Evolutionary conservation across 2,797 vertebrate genomes (phyloP), one percentile per base, ranked within the genome.

Genomic region (Molossus molossus): DNA sequence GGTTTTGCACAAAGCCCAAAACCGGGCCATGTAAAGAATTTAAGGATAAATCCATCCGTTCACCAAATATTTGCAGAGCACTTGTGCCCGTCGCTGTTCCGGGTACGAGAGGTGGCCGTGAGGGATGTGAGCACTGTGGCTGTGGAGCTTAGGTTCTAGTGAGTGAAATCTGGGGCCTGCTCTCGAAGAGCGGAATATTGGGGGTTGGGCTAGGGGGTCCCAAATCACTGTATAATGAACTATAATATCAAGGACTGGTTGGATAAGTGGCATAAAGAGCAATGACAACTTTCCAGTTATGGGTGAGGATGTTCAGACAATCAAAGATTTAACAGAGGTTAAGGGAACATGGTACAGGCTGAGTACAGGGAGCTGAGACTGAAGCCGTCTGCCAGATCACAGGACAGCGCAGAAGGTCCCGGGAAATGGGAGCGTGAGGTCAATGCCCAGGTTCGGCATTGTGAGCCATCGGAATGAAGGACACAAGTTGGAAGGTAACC

Each of bases 1-100:
- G 12, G 8, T 83, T 90, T 62, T 57, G 53, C 58, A 83, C 48
- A 88, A 94, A 88, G 84, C 60, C 72, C 37, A 86, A 40, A 88
- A 50, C n/a, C 50, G n/a, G 14, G 40, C 62, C 53, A 53, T 75
- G 40, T 82, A 33, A 9, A 85, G 62, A 90, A 85, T 20, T 73
- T 17, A 90, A 87, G 62, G 14, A 9, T 91, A 84, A 84, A 64
- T 57, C n/a, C 29, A 20, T 73, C 57, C 58, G 17, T 65, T 93
- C 14, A 55, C 27, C 50, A 82, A 82, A n/a, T 84, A 64, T 60
- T 40, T 48, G 9, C 33, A 57, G 20, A 90, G 21, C 50, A 20
- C 88, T 55, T 58, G 17, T 89, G 27, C 48, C 92, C 37, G 2
- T 40, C 62, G 86, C 37, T 67, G 5, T 53, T 69, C 58, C 58